Evolutionary conservation across 2,113 vertebrate species (phyloP).

Genomic region (Xiphophorus couchianus): DNA sequence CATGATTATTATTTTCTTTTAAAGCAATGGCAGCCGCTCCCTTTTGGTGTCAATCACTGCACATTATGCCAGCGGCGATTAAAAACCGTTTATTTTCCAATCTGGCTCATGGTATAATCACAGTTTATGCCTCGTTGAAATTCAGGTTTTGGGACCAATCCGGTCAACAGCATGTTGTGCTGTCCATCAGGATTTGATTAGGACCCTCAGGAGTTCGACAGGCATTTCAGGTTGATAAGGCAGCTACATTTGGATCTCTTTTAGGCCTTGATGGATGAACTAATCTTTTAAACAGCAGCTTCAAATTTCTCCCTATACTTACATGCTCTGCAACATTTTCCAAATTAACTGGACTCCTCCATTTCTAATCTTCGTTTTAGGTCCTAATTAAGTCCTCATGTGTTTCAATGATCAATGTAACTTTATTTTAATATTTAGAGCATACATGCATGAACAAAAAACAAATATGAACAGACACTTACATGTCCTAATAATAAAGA

Average conservation of each 20-base stretch:
- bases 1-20: slow-evolving; percentile 53
- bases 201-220: slow-evolving; percentile 21
- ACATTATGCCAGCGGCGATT: slow-evolving; percentile 46
- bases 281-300: no score
- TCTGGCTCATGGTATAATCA: slow-evolving; percentile 48
- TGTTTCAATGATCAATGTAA: not conserved
- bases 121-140: slow-evolving; percentile 28
- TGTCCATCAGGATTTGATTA: slow-evolving; percentile 48
- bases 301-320: slow-evolving; percentile 4
- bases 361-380: not conserved
- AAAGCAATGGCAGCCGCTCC: slow-evolving; percentile 53
- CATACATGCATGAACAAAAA: not conserved
- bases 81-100: slow-evolving; percentile 47
- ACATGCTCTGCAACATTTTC: not conserved
- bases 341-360: not conserved
- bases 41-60: slow-evolving; percentile 61
- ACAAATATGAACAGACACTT: not conserved
- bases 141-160: slow-evolving; percentile 26
- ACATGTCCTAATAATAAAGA: not conserved
- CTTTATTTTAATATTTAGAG: not conserved
- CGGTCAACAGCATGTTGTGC: slow-evolving; percentile 34
- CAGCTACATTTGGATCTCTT: not conserved
- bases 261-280: not conserved
- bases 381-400: not conserved
- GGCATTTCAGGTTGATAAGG: slow-evolving; percentile 12